phyloP scores from a whole-genome alignment of 2,797 vertebrate genomes.

The Anabacerthia variegaticeps region DNA sequence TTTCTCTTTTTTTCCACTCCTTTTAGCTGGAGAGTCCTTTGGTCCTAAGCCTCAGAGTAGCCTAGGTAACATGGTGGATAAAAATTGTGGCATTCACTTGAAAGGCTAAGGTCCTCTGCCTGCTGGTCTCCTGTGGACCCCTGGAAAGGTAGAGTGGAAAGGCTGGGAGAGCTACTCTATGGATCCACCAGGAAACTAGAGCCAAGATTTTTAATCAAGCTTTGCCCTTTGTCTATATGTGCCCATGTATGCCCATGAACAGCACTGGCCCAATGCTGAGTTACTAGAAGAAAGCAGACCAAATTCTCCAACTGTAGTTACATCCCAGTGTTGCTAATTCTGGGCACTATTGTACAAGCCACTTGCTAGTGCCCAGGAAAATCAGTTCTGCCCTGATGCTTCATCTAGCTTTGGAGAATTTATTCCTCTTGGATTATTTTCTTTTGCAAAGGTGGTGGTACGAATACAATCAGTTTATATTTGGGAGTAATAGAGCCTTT shows the following conservation, averaged over 20 bases:
- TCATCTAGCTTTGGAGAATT: background rate
- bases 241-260: background rate
- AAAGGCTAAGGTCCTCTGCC: background rate
- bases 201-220: background rate
- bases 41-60: background rate
- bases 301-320: background rate
- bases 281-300: background rate
- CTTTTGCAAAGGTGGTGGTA: background rate
- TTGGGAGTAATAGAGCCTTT: background rate
- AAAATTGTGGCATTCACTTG: background rate
- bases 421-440: background rate
- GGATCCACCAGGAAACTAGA: background rate
- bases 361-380: background rate
- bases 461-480: background rate
- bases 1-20: background rate
- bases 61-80: background rate
- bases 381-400: background rate
- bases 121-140: background rate
- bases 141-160: background rate
- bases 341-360: background rate
- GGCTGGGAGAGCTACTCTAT: background rate
- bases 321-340: background rate
- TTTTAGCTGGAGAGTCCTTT: background rate
- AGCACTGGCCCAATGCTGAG: accelerated
- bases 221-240: background rate